These are phyloP conservation scores for Zaprionus taronus DNA, from an alignment of 1,140 invertebrate genomes.

Conservation along the genomic window DNA sequence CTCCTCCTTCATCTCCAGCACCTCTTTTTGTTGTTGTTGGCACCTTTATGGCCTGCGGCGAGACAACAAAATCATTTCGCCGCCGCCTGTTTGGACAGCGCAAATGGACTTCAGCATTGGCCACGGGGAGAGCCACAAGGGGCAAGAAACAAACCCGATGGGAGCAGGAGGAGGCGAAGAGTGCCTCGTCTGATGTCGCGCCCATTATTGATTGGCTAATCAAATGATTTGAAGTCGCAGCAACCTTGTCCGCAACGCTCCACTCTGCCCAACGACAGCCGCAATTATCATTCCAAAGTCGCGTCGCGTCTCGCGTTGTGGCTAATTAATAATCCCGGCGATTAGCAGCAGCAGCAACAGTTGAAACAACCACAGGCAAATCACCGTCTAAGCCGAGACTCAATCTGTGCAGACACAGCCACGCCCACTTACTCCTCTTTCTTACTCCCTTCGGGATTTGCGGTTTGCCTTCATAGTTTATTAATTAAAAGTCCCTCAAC, in stretches of 20 bases:
- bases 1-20: neutral
- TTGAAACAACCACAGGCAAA: constrained; percentile 29
- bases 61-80: constrained; percentile 84
- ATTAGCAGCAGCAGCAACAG: constrained; percentile 51
- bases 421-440: neutral
- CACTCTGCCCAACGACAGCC: constrained; percentile 60
- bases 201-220: constrained; percentile 82
- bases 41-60: constrained; percentile 81
- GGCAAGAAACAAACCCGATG: too few species aligned
- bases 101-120: neutral
- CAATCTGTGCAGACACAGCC: constrained; percentile 4
- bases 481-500: constrained; percentile 73
- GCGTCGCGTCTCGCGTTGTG: constrained; percentile 36
- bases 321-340: constrained; percentile 81
- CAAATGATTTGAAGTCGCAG: constrained; percentile 71
- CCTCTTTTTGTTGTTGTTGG: constrained; percentile 59
- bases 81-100: constrained; percentile 68
- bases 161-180: too few species aligned
- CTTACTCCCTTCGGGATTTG: constrained; percentile 6
- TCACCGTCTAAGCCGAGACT: neutral
- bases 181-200: neutral
- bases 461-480: constrained; percentile 57
- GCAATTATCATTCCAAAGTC: constrained; percentile 80
- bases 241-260: constrained; percentile 32
- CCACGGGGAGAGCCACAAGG: neutral